These are phyloP conservation scores for Coccyzus lansbergi DNA, from an alignment of 2,797 vertebrate species.

Conservation along the genomic window DNA sequence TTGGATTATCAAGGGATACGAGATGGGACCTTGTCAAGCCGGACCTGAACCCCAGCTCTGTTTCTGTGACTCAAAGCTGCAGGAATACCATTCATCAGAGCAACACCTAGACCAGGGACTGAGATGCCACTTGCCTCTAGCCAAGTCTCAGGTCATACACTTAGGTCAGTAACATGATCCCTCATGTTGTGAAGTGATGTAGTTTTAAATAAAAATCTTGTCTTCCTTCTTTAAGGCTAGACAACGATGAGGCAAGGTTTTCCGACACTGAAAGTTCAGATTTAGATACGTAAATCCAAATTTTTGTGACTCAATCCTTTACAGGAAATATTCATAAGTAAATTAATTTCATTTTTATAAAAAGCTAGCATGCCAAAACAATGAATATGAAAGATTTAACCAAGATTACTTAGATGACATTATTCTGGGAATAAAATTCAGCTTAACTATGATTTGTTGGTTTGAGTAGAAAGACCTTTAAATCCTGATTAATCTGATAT, in stretches of 20 bases:
- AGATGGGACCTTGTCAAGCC: too few relatives aligned
- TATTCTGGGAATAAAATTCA: constrained; percentile 19
- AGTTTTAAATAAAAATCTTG: not conserved
- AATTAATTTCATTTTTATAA: constrained; percentile 13
- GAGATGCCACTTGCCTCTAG: not conserved
- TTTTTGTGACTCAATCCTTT: not conserved
- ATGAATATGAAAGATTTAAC: not conserved
- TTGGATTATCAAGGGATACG: not conserved
- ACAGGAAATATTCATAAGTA: not conserved
- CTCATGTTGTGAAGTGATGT: not conserved
- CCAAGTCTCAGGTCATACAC: not conserved
- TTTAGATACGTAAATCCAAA: not conserved
- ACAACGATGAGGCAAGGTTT: not conserved
- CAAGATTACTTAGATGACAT: constrained; percentile 4
- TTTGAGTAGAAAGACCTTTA: constrained; percentile 46
- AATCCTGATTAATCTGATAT: not conserved
- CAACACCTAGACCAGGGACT: not conserved
- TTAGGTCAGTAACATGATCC: not conserved
- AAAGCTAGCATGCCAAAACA: not conserved
- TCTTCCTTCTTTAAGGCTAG: not conserved
- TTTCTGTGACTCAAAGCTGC: not conserved
- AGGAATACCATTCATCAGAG: not conserved
- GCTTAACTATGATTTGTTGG: constrained; percentile 12
- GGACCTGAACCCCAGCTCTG: not conserved
- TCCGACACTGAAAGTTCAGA: not conserved